A percentile compares a stretch with the other conserved stretches of the same genome.
Evolutionary conservation across 2,888 invertebrate species (phyloP).

Genomic region (Prosapia bicincta): DNA sequence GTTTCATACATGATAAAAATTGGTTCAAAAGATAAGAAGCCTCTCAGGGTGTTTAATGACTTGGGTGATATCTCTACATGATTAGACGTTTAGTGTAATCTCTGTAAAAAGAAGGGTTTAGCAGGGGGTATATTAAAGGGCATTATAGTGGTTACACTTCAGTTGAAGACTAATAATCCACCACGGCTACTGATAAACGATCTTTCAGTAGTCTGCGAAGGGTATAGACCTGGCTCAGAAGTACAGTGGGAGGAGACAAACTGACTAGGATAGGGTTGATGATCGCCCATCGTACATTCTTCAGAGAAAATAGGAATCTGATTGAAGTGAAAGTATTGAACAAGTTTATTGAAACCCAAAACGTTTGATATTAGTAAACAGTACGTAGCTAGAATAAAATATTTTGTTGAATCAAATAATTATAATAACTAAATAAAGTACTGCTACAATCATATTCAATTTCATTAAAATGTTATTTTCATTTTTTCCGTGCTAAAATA

Average conservation of each 20-base stretch:
- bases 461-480: too few species aligned
- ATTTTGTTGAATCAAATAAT: too few species aligned
- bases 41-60: not conserved
- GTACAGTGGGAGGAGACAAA: not conserved
- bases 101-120: not conserved
- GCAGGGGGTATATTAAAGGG: not conserved
- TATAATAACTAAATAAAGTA: too few species aligned
- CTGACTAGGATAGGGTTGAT: not conserved
- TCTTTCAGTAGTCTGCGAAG: too few species aligned
- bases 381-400: not conserved
- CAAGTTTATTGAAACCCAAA: too few species aligned
- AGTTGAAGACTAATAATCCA: too few species aligned
- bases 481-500: too few species aligned
- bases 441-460: too few species aligned
- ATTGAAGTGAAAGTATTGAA: not conserved
- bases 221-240: constrained; percentile 6
- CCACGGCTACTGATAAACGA: too few species aligned
- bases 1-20: not conserved
- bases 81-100: not conserved
- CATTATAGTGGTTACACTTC: not conserved
- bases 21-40: not conserved
- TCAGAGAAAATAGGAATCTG: not conserved
- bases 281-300: not conserved
- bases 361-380: not conserved
- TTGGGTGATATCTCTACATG: not conserved